Evolutionary conservation across 1,140 invertebrate species (phyloP), one percentile per base, ranked within the genome.

Genomic region (Aphelenchoides besseyi): DNA sequence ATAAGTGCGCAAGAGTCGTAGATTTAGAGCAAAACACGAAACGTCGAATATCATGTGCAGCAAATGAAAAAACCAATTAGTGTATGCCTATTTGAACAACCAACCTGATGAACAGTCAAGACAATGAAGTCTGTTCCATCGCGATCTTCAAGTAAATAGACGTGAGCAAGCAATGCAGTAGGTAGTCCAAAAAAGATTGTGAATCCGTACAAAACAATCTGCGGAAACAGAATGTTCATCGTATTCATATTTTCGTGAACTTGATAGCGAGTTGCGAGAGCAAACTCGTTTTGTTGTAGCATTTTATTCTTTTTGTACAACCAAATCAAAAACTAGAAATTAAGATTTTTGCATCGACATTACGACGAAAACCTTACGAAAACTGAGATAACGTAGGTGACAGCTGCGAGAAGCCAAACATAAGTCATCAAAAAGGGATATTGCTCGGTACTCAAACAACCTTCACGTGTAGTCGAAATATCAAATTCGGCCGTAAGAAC

Each of bases 381-480:
- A 59, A 59, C 5, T 28, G 5, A 5, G 55, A 18, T 28, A 8
- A 59, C 18, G 18, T 59, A 59, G 23, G 55, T 59, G 5, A 59
- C 5, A 29, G 5, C 55, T 8, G 55, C 55, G 12, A 59, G 55
- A 8, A 59, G 5, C 55, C 55, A 59, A 8, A 33, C 18, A 33
- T 8, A 59, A 5, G 55, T 59, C 26, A 59, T 59, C 26, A 59
- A 18, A 33, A 8, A 5, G 5, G 55, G 55, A 33, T 59, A 59
- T 5, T 16, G 26, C 18, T 59, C 55, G 18, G 55, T 59, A 33
- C 55, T 59, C 55, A 59, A 59, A 59, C 55, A 59, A 18, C 55
- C 23, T 8, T 5, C 5, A 8, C 55, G 5, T 29, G 55, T 8
- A 5, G 55, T 59, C 5, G 5, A 5, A 12, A 59, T 23, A 23